Evolutionary conservation across 2,888 invertebrate species (phyloP).

Genomic region (Pyrocoelia pectoralis): DNA sequence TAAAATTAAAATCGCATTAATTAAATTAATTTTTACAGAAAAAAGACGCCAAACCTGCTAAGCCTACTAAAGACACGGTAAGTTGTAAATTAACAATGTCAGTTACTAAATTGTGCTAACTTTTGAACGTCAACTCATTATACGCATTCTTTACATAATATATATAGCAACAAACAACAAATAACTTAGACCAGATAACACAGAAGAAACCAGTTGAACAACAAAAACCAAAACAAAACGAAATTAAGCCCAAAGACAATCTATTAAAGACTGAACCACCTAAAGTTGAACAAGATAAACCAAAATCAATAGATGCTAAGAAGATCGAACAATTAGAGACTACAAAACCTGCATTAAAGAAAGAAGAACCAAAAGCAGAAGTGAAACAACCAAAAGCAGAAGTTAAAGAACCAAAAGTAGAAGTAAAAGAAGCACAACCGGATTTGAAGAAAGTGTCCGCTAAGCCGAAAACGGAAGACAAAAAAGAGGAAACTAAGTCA

Average conservation of each 20-base stretch:
- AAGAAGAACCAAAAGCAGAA: slow-evolving; percentile 56
- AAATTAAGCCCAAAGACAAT: not conserved
- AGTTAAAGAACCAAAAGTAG: slow-evolving; percentile 43
- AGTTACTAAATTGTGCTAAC: slow-evolving; percentile 17
- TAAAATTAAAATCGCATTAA: not conserved
- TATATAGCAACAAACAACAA: slow-evolving; percentile 39
- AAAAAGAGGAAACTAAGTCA: slow-evolving; percentile 42
- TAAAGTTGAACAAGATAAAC: too few relatives aligned
- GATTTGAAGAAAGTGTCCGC: slow-evolving; percentile 39
- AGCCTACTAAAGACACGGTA: slow-evolving; percentile 55
- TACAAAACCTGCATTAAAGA: slow-evolving; percentile 12
- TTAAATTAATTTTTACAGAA: slow-evolving; percentile 41
- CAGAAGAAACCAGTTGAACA: not conserved
- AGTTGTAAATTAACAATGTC: slow-evolving; percentile 38
- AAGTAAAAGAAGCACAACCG: slow-evolving; percentile 34
- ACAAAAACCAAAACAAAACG: slow-evolving; percentile 44
- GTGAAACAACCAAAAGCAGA: slow-evolving; percentile 36
- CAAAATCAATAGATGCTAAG: slow-evolving; percentile 41
- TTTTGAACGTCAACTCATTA: not conserved
- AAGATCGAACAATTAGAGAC: slow-evolving; percentile 47
- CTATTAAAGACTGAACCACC: not conserved
- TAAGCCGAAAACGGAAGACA: slow-evolving; percentile 50
- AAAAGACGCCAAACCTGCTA: slow-evolving; percentile 50
- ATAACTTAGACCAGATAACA: slow-evolving; percentile 41
- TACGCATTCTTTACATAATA: slow-evolving; percentile 21